Base-by-base conservation (phyloP, 2,113 vertebrate species). In the Trematocara stigmaticum region DNA sequence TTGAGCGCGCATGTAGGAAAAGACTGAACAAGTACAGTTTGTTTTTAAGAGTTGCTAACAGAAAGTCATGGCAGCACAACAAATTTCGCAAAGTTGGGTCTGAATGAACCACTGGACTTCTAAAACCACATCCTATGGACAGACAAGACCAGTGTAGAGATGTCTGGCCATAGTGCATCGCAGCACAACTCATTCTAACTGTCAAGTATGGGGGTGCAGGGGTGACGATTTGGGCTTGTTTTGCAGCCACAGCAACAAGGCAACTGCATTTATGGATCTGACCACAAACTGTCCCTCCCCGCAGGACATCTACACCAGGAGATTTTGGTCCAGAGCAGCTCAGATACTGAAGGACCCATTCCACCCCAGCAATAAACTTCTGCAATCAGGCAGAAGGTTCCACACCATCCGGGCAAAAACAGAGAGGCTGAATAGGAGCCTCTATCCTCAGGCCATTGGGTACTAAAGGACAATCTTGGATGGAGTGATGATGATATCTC, bases 401-500 rank as follows among this genome's bases (percentile, higher is more conserved):
- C 57, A 34, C 57, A 61, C 29, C 29, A 18, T 61, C 29, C 0
- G 9, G 57, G 57, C 15, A 34, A 61, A 61, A 34, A 34, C 29
- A 34, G 29, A 61, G 57, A 61, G 57, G 57, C 29, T 61, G 29
- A 61, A 61, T 18, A 61, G 5, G 57, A 18, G 57, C 57, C 15
- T 10, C 29, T 4, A 35, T 35, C 57, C 29, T 61, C 57, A 61
- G 29, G 29, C 29, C 29, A 61, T 6, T 10, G 15, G 2, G 9
- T 61, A 61, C 31, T 35, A 61, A 61, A 61, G 29, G 57, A 18
- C 15, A 59, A 34, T 59, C 29, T 59, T 34, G 56, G 5, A 59
- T 10, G 29, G 0, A 59, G 29, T 59, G 1, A 59, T 34, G 57
- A 34, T 34, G 57, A 34, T 0, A 34, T 10, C 29, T 6, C 56